A percentile compares a stretch with the other conserved stretches of the same genome.
Evolutionary conservation across 2,113 vertebrate genomes (phyloP).

Genomic region (Prinia subflava): DNA sequence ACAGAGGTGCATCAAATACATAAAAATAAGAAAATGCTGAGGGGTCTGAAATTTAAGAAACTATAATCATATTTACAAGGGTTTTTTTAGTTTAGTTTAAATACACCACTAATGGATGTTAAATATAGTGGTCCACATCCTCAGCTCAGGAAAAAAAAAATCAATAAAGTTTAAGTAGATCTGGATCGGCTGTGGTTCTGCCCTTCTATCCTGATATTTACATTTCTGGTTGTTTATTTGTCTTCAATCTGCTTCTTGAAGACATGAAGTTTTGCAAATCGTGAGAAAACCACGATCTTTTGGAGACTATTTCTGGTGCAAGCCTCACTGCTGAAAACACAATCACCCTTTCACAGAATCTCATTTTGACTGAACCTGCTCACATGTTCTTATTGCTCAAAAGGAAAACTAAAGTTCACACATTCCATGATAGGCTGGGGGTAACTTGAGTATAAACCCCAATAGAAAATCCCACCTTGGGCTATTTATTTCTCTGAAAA

Average conservation of each 20-base stretch:
- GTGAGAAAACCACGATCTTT: not conserved
- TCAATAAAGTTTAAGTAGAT: constrained; percentile 4
- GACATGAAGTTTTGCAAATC: not conserved
- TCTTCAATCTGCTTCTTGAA: not conserved
- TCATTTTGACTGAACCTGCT: not conserved
- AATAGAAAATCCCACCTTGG: not conserved
- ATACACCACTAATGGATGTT: constrained; percentile 44
- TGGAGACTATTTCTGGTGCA: not conserved
- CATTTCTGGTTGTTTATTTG: not conserved
- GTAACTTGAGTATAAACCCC: not conserved
- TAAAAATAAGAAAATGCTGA: constrained; percentile 50
- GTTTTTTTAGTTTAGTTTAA: constrained; percentile 26
- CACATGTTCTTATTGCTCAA: not conserved
- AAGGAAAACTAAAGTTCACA: not conserved
- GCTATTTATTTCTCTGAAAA: not conserved
- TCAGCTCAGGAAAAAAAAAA: not conserved
- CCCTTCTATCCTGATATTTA: not conserved
- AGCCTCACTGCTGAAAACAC: not conserved
- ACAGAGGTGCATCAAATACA: not conserved
- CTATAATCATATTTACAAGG: not conserved
- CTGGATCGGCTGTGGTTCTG: not conserved
- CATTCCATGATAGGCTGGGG: fast-evolving
- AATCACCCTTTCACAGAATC: not conserved
- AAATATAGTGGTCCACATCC: not conserved
- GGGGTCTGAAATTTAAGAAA: constrained; percentile 18